These are phyloP conservation scores for Desmophyllum pertusum DNA, from an alignment of 92 coral and sea anemone genomes.

Conservation along the genomic window DNA sequence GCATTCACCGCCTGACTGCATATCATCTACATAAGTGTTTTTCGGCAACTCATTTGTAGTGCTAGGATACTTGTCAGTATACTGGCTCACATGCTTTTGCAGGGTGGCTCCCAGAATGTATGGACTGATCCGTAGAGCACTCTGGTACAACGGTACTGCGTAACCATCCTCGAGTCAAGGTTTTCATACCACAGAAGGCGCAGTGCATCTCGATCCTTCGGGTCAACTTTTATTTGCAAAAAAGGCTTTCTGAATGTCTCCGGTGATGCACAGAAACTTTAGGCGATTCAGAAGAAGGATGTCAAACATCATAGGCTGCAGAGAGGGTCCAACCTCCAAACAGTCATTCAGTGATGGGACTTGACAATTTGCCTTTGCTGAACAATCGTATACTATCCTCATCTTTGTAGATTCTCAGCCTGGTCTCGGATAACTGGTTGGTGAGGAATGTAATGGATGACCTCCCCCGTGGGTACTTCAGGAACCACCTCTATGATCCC, in stretches of 20 bases:
- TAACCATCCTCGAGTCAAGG: too few relatives aligned
- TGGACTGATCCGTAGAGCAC: conserved; percentile 63
- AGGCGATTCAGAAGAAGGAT: too few relatives aligned
- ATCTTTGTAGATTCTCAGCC: conserved; percentile 54
- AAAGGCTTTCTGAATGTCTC: too few relatives aligned
- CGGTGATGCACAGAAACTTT: conserved; percentile 42
- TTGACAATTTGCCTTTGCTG: conserved; percentile 39
- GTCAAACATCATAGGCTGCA: too few relatives aligned
- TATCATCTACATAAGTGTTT: conserved; percentile 69
- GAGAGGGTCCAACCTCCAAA: too few relatives aligned
- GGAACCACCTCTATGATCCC: not conserved
- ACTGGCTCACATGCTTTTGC: conserved; percentile 51
- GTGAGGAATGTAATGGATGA: too few relatives aligned
- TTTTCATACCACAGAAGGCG: too few relatives aligned
- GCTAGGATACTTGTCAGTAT: conserved; percentile 47
- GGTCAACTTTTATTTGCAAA: too few relatives aligned
- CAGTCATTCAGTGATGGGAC: conserved; percentile 64
- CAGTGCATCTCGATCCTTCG: too few relatives aligned
- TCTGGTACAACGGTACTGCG: conserved; percentile 52
- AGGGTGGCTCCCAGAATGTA: conserved; percentile 57
- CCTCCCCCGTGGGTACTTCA: too few relatives aligned
- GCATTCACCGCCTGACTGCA: conserved; percentile 54
- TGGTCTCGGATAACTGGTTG: conserved; percentile 52
- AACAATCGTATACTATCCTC: conserved; percentile 55
- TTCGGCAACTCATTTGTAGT: conserved; percentile 42